Percentiles rank a stretch among this genome's conserved stretches.
Evolutionary conservation across 2,888 invertebrate species (phyloP).

Genomic region (Catocala sponsa): DNA sequence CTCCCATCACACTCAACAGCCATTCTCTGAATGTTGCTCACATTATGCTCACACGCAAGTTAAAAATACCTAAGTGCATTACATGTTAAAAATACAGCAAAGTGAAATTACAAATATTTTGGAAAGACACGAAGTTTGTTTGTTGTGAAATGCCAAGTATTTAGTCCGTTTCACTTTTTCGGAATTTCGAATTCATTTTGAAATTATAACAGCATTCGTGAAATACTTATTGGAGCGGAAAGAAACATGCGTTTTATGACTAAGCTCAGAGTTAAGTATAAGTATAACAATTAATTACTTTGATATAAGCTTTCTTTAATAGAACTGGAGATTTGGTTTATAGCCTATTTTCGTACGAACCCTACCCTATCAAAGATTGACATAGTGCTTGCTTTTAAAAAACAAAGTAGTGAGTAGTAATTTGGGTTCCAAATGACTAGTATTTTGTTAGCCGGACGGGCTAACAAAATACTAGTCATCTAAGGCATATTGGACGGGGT

Average conservation of each 20-base stretch:
- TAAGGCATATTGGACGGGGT: too few species aligned
- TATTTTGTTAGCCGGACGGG: too few species aligned
- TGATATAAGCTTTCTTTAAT: too few species aligned
- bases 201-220: constrained; percentile 26
- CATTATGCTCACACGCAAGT: background rate
- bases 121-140: constrained; percentile 25
- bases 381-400: too few species aligned
- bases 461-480: too few species aligned
- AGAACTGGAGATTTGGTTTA: too few species aligned
- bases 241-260: constrained; percentile 26
- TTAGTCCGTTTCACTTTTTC: constrained; percentile 35
- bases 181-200: constrained; percentile 19
- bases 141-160: constrained; percentile 43
- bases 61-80: background rate
- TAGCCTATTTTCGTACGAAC: too few species aligned
- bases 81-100: constrained; percentile 13
- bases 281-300: too few species aligned
- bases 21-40: background rate
- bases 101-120: constrained; percentile 18
- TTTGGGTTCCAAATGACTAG: too few species aligned
- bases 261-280: background rate
- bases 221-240: constrained; percentile 13
- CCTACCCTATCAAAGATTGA: too few species aligned
- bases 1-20: constrained; percentile 5
- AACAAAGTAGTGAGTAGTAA: too few species aligned